These are phyloP conservation scores for Sebastes itinus DNA, from an alignment of 2,797 vertebrate species.

Conservation along the genomic window DNA sequence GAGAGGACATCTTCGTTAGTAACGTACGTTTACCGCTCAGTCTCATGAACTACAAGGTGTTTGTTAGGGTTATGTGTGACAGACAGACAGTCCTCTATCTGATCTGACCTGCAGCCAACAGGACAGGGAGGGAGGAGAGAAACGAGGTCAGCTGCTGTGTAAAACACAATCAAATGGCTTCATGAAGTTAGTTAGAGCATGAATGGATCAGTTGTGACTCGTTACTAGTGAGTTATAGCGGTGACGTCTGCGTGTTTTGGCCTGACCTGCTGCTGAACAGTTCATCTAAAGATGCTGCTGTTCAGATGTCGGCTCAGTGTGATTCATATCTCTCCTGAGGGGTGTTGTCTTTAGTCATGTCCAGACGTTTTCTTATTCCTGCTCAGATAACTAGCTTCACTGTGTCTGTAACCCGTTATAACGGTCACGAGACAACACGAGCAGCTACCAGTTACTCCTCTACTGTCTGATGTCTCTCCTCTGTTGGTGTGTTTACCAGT, in stretches of 20 bases:
- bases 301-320: background rate
- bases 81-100: slow-evolving; percentile 29
- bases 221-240: rapidly evolving
- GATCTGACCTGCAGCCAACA: slow-evolving; percentile 24
- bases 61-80: background rate
- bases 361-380: background rate
- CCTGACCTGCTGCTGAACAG: background rate
- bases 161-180: background rate
- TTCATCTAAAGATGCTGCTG: background rate
- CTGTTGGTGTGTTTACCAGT: background rate
- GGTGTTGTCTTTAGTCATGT: background rate
- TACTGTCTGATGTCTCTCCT: background rate
- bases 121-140: background rate
- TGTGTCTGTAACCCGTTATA: background rate
- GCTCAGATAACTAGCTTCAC: background rate
- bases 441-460: no score
- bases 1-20: slow-evolving; percentile 80
- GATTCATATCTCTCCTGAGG: rapidly evolving
- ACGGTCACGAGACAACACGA: background rate
- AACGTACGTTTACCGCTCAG: slow-evolving; percentile 56
- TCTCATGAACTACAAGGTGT: rapidly evolving
- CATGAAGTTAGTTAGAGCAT: background rate
- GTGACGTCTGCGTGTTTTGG: background rate
- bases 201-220: rapidly evolving
- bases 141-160: background rate